Percentiles rank a stretch among this genome's conserved stretches.
Conservation (phyloP, 2,888 invertebrate species). For the Dione vanillae region DNA sequence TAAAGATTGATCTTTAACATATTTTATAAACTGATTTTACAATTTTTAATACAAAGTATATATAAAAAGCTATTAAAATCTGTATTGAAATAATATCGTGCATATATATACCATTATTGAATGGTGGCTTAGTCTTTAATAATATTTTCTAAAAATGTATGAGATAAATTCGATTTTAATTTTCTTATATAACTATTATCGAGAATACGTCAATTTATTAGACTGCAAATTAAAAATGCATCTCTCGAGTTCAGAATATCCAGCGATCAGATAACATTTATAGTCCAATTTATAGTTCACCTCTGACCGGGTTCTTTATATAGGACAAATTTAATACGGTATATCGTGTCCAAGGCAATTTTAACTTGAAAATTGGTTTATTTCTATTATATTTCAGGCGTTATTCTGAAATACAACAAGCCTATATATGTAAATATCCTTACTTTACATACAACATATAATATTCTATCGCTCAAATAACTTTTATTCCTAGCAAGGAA, state of each 20-base stretch:
- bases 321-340: neutral
- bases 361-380: neutral
- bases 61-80: neutral
- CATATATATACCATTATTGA: neutral
- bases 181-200: neutral
- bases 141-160: neutral
- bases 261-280: conserved; percentile 18
- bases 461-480: too few relatives aligned
- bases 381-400: neutral
- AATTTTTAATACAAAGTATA: too few relatives aligned
- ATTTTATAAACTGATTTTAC: too few relatives aligned
- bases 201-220: conserved; percentile 16
- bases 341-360: neutral
- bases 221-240: conserved; percentile 23
- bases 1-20: too few relatives aligned
- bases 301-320: conserved; percentile 7
- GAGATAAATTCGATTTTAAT: neutral
- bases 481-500: too few relatives aligned
- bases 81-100: neutral
- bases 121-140: neutral
- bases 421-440: neutral
- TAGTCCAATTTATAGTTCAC: conserved; percentile 18
- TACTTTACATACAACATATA: too few relatives aligned
- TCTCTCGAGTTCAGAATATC: conserved; percentile 8
- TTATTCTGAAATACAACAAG: neutral